These are phyloP conservation scores for Nibea coibor DNA, from an alignment of 2,113 vertebrate genomes.

Conservation along the genomic window DNA sequence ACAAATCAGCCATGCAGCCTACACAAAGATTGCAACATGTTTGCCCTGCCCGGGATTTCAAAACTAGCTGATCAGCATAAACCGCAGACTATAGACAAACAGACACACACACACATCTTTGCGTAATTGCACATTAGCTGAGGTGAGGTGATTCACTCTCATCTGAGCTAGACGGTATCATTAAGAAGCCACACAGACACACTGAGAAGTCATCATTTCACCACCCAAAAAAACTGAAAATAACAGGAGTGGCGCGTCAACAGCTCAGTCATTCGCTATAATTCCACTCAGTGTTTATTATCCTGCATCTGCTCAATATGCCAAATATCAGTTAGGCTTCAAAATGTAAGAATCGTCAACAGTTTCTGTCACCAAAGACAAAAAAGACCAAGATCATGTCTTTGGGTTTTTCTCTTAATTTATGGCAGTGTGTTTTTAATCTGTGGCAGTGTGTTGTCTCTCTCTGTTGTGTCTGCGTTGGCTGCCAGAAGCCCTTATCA, in stretches of 20 bases:
- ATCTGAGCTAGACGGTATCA: constrained; percentile 64
- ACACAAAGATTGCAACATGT: constrained; percentile 54
- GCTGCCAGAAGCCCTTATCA: constrained; percentile 44
- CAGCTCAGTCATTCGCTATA: constrained; percentile 3
- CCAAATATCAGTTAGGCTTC: background rate
- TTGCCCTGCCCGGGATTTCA: constrained; percentile 42
- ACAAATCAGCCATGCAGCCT: constrained; percentile 2
- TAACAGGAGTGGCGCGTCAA: constrained; percentile 32
- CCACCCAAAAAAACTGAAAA: constrained; percentile 29
- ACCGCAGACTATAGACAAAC: constrained; percentile 47
- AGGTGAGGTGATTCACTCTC: constrained; percentile 66
- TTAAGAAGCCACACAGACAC: constrained; percentile 52
- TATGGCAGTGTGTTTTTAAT: background rate
- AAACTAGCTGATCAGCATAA: constrained; percentile 49
- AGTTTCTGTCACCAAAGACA: background rate
- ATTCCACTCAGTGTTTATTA: constrained; percentile 8
- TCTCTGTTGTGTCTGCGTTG: constrained; percentile 34
- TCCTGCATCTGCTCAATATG: background rate
- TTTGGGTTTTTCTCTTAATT: constrained; percentile 31
- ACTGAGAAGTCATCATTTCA: constrained; percentile 36
- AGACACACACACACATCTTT: constrained; percentile 24
- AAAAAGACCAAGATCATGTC: background rate
- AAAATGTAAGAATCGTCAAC: background rate
- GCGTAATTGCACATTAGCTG: constrained; percentile 44
- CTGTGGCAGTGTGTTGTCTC: constrained; percentile 8